These are phyloP conservation scores for Dryococelus australis DNA, from an alignment of 2,888 invertebrate species.

Conservation along the genomic window DNA sequence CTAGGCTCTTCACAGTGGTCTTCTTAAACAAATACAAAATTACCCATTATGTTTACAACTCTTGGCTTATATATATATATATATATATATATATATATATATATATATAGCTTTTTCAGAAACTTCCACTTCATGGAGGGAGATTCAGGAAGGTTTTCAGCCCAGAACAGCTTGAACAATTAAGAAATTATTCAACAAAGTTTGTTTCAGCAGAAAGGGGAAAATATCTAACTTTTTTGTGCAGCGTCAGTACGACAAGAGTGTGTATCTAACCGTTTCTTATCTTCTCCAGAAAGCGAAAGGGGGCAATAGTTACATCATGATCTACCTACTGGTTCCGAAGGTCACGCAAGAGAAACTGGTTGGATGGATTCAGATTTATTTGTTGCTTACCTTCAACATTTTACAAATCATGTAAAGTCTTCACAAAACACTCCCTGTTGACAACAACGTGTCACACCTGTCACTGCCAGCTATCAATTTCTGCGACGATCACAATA, in stretches of 20 bases:
- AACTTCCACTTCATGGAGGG: neutral
- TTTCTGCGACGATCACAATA: neutral
- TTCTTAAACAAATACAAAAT: neutral
- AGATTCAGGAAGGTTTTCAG: constrained; percentile 18
- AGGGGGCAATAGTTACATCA: too few relatives aligned
- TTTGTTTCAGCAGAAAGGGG: too few relatives aligned
- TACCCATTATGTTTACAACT: neutral
- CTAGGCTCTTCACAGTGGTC: neutral
- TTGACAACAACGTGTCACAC: neutral
- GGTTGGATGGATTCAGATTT: neutral
- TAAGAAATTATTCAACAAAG: neutral
- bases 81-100: too few relatives aligned
- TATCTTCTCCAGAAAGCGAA: too few relatives aligned
- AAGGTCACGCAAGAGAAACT: neutral
- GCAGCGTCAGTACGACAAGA: too few relatives aligned
- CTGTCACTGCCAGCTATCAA: neutral
- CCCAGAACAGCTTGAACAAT: neutral
- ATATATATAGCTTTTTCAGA: neutral
- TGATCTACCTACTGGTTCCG: neutral
- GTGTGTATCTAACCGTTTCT: too few relatives aligned
- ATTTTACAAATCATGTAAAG: constrained; percentile 1
- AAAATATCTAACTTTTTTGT: too few relatives aligned
- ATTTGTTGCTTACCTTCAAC: neutral
- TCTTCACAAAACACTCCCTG: neutral
- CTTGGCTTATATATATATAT: neutral